A percentile compares a stretch with the other conserved stretches of the same genome.
phyloP scores from a whole-genome alignment of 2,797 vertebrate species.

The Sebastolobus altivelis region DNA sequence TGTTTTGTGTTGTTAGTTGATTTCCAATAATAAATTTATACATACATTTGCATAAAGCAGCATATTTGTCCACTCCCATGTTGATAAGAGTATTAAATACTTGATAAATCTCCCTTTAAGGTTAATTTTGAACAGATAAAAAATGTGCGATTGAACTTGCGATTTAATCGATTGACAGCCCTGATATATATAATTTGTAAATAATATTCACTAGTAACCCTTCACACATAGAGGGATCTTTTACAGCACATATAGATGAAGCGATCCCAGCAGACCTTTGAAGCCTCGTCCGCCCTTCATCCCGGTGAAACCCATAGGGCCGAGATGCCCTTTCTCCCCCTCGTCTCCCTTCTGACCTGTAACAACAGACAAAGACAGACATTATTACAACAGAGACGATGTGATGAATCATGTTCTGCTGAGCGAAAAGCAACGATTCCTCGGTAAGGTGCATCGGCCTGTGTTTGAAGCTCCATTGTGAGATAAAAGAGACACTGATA shows the following conservation, averaged over 20 bases:
- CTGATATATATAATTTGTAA: no score
- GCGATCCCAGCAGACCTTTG: slow-evolving; percentile 75
- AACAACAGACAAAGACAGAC: slow-evolving; percentile 5
- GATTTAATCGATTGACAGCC: no score
- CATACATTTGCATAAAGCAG: no score
- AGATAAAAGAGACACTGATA: neutral
- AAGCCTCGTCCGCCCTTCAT: slow-evolving; percentile 74
- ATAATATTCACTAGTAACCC: no score
- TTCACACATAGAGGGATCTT: neutral
- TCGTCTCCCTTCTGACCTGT: slow-evolving; percentile 83
- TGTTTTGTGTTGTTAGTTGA: no score
- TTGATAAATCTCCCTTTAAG: no score
- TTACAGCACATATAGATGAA: neutral
- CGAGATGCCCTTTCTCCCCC: slow-evolving; percentile 73
- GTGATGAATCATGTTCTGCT: no score
- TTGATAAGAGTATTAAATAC: no score
- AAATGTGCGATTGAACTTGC: no score
- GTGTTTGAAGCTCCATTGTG: neutral
- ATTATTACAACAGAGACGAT: neutral
- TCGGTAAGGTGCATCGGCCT: neutral
- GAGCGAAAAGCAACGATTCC: neutral
- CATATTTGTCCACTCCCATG: no score
- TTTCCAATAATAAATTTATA: no score
- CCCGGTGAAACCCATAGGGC: slow-evolving; percentile 64
- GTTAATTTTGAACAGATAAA: no score